A percentile compares a stretch with the other conserved stretches of the same genome.
These are phyloP conservation scores for Pseudomyrmex pallidus DNA, from an alignment of 1,140 invertebrate species.

Conservation along the genomic window DNA sequence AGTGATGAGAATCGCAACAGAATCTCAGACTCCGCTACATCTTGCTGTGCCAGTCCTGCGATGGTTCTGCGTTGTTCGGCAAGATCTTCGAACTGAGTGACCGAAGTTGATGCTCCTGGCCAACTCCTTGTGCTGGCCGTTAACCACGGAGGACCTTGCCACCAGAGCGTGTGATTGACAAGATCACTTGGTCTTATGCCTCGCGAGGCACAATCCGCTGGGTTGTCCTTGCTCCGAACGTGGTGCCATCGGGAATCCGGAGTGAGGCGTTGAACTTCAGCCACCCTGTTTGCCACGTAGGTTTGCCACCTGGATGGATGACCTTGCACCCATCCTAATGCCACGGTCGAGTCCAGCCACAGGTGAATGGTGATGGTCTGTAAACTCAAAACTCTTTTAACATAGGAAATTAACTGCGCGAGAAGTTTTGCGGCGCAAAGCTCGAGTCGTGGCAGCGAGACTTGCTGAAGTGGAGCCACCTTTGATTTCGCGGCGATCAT, in stretches of 20 bases:
- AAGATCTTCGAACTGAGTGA: too few relatives aligned
- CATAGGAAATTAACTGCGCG: neutral
- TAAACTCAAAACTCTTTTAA: too few relatives aligned
- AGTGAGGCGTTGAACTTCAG: neutral
- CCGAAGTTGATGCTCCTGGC: too few relatives aligned
- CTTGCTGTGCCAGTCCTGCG: too few relatives aligned
- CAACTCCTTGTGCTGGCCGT: too few relatives aligned
- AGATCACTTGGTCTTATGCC: constrained; percentile 61
- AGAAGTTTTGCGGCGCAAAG: neutral
- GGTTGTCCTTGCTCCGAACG: neutral
- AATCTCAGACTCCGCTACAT: too few relatives aligned
- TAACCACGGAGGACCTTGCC: constrained; percentile 43
- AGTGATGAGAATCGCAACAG: too few relatives aligned
- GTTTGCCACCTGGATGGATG: neutral
- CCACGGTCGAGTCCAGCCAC: constrained; percentile 23
- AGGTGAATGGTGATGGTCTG: too few relatives aligned
- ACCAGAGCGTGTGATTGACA: constrained; percentile 39
- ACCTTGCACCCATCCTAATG: neutral
- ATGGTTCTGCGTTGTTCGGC: too few relatives aligned
- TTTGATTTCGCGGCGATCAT: neutral
- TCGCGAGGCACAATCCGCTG: constrained; percentile 26
- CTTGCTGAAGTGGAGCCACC: neutral
- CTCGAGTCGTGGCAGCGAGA: neutral
- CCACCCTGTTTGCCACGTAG: too few relatives aligned
- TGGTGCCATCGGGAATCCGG: neutral